Percentiles rank a stretch among this genome's conserved stretches.
Conservation (phyloP, 2,797 vertebrate species). For the Myotis planiceps region DNA sequence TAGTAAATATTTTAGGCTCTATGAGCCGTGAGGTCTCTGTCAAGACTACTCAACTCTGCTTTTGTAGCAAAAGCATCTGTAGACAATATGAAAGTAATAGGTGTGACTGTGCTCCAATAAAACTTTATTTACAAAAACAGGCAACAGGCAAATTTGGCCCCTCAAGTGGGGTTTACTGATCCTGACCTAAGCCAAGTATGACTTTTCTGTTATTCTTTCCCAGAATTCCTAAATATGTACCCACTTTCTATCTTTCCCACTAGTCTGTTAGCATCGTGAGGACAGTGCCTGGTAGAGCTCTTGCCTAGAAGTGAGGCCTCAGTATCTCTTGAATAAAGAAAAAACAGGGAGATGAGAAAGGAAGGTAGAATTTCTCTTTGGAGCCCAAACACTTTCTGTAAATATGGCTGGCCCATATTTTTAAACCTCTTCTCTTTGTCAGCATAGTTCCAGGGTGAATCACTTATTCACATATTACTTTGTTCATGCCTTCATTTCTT, state of each 20-base stretch:
- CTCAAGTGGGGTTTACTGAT: background rate
- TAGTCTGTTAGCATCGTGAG: background rate
- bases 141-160: background rate
- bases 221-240: background rate
- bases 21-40: background rate
- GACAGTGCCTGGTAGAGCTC: background rate
- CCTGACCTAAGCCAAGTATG: background rate
- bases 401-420: background rate
- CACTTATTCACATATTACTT: background rate
- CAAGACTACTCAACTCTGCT: background rate
- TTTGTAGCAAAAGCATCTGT: background rate
- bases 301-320: background rate
- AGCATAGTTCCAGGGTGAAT: background rate
- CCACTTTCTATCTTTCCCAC: background rate
- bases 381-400: background rate
- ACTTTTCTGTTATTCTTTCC: background rate
- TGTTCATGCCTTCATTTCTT: background rate
- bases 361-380: background rate
- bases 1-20: background rate
- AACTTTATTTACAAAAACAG: slow-evolving; percentile 41
- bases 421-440: background rate
- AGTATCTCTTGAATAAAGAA: background rate
- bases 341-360: background rate
- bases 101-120: background rate
- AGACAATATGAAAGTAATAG: background rate